A percentile compares a stretch with the other conserved stretches of the same genome.
Conservation (phyloP, 2,888 invertebrate species). For the Agrochola lota region DNA sequence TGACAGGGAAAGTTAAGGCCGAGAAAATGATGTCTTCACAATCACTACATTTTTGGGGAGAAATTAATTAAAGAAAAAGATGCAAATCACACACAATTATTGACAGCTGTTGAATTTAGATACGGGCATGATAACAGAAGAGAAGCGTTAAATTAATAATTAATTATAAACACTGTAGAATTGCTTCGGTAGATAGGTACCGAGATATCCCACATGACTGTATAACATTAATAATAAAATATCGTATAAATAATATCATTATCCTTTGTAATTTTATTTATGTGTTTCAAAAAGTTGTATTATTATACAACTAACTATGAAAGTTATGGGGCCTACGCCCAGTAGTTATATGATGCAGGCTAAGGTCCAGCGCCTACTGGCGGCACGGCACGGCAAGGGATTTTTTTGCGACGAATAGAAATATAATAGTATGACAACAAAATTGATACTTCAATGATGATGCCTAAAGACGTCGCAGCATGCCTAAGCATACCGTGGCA, state of each 20-base stretch:
- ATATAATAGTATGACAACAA: neutral
- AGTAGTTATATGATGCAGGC: neutral
- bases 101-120: neutral
- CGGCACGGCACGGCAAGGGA: neutral
- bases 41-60: neutral
- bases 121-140: neutral
- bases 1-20: neutral
- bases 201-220: neutral
- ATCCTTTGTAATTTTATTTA: too few relatives aligned
- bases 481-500: neutral
- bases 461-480: neutral
- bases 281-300: neutral
- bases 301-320: neutral
- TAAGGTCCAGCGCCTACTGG: too few relatives aligned
- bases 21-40: neutral
- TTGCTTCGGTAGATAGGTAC: neutral
- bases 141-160: neutral
- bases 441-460: neutral
- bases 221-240: neutral
- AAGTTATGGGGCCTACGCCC: neutral
- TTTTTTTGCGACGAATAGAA: neutral
- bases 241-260: neutral
- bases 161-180: too few relatives aligned
- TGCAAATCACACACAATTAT: neutral
- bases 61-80: neutral